phyloP scores from a whole-genome alignment of 2,797 vertebrate genomes.

The Rousettus madagascariensis region DNA sequence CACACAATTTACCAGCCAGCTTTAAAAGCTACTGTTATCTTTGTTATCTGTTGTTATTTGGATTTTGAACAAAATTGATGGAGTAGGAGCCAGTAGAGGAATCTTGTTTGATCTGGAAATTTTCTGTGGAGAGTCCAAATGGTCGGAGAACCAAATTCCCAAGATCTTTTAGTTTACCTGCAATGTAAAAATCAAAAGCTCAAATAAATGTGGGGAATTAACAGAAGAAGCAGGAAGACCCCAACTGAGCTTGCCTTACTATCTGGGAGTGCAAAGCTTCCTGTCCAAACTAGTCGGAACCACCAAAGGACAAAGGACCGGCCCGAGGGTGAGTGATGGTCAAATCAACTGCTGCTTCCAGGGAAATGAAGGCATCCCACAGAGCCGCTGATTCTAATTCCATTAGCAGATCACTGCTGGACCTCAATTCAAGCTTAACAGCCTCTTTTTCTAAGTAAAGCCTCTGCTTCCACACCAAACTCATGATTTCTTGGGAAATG shows the following conservation, averaged over 20 bases:
- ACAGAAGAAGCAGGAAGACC: neutral
- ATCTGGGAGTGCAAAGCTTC: neutral
- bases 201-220: neutral
- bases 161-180: constrained; percentile 97
- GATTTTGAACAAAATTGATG: constrained; percentile 95
- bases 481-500: neutral
- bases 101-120: constrained; percentile 98
- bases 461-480: neutral
- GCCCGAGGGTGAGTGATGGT: neutral
- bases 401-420: neutral
- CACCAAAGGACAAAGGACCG: neutral
- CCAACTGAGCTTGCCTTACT: neutral
- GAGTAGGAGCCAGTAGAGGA: constrained; percentile 93
- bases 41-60: constrained; percentile 90
- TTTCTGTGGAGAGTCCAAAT: constrained; percentile 97
- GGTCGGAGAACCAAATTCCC: constrained; percentile 96
- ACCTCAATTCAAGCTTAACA: neutral
- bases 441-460: neutral
- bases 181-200: constrained; percentile 68
- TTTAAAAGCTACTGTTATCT: constrained; percentile 35
- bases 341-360: neutral
- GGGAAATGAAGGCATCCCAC: neutral
- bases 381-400: neutral
- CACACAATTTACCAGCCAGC: constrained; percentile 67
- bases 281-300: neutral